Percentiles rank a stretch among this genome's conserved stretches.
Evolutionary conservation across 2,888 invertebrate species (phyloP).

Genomic region (Trichopria drosophilae): DNA sequence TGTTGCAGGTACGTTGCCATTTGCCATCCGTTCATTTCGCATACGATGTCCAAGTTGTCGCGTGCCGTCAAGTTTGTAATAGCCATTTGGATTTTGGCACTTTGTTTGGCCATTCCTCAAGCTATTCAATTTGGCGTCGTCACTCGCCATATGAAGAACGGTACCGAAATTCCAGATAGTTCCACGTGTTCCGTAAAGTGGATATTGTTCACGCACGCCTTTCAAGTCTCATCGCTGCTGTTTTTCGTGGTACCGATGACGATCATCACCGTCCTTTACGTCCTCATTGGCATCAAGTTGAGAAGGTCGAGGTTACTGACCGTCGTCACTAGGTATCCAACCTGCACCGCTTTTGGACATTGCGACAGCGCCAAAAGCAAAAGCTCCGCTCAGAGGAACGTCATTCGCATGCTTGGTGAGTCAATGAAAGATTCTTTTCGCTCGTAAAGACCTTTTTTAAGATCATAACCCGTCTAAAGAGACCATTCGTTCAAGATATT

Average conservation of each 20-base stretch:
- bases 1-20: conserved; percentile 47
- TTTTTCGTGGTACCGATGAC: conserved; percentile 89
- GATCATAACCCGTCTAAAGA: not conserved
- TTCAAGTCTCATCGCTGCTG: conserved; percentile 78
- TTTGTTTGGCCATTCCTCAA: conserved; percentile 75
- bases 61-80: conserved; percentile 76
- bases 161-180: conserved; percentile 57
- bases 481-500: not conserved
- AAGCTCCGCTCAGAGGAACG: conserved; percentile 64
- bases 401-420: conserved; percentile 82
- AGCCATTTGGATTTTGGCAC: conserved; percentile 77
- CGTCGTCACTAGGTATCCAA: conserved; percentile 62
- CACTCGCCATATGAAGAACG: conserved; percentile 56
- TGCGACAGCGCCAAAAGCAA: conserved; percentile 54
- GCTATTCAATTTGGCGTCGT: conserved; percentile 80
- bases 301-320: conserved; percentile 62
- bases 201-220: conserved; percentile 68
- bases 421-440: conserved; percentile 1
- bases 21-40: conserved; percentile 72
- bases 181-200: conserved; percentile 67
- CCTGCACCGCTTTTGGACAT: conserved; percentile 62
- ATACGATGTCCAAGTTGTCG: conserved; percentile 81
- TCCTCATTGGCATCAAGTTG: conserved; percentile 74
- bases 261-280: conserved; percentile 79
- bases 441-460: not conserved